These are phyloP conservation scores for Aurelia coerulea DNA, from an alignment of 30 jellyfish, hydroid and myxozoan genomes.

Conservation along the genomic window DNA sequence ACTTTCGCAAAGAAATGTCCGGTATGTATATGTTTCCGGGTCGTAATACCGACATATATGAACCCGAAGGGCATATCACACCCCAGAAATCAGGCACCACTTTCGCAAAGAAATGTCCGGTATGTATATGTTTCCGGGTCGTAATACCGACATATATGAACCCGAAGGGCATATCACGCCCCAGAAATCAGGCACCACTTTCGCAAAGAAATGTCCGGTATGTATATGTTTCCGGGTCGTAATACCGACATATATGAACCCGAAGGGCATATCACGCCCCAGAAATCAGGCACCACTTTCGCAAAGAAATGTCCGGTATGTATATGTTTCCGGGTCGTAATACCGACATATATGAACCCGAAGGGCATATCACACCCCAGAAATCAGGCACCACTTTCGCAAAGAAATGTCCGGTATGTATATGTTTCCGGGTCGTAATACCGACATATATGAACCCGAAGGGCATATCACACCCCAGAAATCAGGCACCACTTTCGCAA, in stretches of 20 bases:
- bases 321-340: not conserved
- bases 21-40: constrained; percentile 5
- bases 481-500: constrained; percentile 28
- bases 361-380: too few relatives aligned
- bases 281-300: constrained; percentile 24
- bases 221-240: not conserved
- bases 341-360: not conserved
- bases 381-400: too few relatives aligned
- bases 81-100: constrained; percentile 26
- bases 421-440: not conserved
- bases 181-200: too few relatives aligned
- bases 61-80: not conserved
- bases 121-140: not conserved
- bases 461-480: too few relatives aligned
- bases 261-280: not conserved
- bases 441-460: not conserved
- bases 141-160: not conserved
- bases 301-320: constrained; percentile 57
- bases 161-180: not conserved
- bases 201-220: constrained; percentile 54
- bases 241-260: not conserved
- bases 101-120: constrained; percentile 48
- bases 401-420: constrained; percentile 54
- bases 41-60: not conserved
- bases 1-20: constrained; percentile 52